A percentile compares a stretch with the other conserved stretches of the same genome.
Conservation (phyloP, 2,113 vertebrate species). For the Bubo bubo region DNA sequence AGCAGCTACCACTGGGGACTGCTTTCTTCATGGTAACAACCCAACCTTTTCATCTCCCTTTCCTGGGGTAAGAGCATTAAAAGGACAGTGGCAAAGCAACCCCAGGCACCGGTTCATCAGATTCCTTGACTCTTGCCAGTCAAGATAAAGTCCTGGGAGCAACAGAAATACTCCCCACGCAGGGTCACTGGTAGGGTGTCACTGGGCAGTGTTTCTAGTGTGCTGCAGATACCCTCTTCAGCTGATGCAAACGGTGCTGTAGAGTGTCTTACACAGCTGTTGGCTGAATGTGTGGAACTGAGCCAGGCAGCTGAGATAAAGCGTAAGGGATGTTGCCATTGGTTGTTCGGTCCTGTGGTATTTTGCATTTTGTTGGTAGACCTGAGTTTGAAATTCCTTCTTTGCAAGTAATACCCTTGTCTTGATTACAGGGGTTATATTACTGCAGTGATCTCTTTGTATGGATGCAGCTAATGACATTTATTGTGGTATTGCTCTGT, state of each 20-base stretch:
- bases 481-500: accelerated
- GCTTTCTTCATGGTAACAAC: neutral
- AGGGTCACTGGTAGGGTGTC: neutral
- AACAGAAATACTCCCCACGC: accelerated
- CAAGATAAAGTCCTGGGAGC: neutral
- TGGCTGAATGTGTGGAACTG: neutral
- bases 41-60: neutral
- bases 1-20: neutral
- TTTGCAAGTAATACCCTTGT: neutral
- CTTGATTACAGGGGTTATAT: neutral
- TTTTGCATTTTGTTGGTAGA: neutral
- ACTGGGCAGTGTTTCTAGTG: neutral
- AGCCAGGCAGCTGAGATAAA: neutral
- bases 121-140: neutral
- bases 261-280: neutral
- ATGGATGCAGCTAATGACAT: neutral
- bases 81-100: neutral
- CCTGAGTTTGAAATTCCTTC: neutral
- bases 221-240: neutral
- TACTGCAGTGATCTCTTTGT: neutral
- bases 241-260: neutral
- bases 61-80: neutral
- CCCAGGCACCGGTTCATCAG: neutral
- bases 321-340: neutral
- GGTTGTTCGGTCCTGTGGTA: neutral